Evolutionary conservation across 2,113 vertebrate species (phyloP), one percentile per base, ranked within the genome.

Genomic region (Pheucticus melanocephalus): DNA sequence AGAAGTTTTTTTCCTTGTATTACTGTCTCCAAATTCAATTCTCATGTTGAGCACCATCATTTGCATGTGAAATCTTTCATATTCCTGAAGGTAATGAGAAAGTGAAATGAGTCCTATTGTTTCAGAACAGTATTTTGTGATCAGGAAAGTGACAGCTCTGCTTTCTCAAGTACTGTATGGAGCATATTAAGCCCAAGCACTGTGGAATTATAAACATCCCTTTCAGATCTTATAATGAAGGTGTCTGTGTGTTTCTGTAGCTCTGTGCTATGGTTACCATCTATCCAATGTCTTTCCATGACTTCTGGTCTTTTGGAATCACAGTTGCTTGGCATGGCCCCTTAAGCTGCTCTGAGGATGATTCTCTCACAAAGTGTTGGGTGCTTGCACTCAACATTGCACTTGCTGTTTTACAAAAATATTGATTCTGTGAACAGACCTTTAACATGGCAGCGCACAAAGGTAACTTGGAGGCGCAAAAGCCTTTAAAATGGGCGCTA

Each of bases 341-440:
- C 4, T 1, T 44, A 13, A 54, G 35, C 47, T 70, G 39, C 51
- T 71, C 66, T 23, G 48, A 72, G 54, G 30, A 35, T 15, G 27
- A 30, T 21, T 68, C 27, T 79, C 39, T 64, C 31, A n/a, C 3
- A 4, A n/a, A 0, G 1, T 35, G 33, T 21, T 42, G 53, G 35
- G 5, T 2, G 0, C 59, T 80, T 72, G 40, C 28, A 12, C 45
- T 77, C 4, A 4, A 37, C 2, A 1, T 27, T 51, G 35, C n/a
- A n/a, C n/a, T 60, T 64, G 44, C 57, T 42, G 66, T 73, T 8
- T 56, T 91, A 16, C 27, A 35, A 45, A 83, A 56, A 6, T 35
- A 11, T 3, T 1, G 2, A 11, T 77, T 72, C 68, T 57, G 12
- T 65, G 28, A 81, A 18, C 33, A 35, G 45, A 45, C 31, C 11